These are phyloP conservation scores for Dicycla oo DNA, from an alignment of 2,888 invertebrate genomes.

Conservation along the genomic window DNA sequence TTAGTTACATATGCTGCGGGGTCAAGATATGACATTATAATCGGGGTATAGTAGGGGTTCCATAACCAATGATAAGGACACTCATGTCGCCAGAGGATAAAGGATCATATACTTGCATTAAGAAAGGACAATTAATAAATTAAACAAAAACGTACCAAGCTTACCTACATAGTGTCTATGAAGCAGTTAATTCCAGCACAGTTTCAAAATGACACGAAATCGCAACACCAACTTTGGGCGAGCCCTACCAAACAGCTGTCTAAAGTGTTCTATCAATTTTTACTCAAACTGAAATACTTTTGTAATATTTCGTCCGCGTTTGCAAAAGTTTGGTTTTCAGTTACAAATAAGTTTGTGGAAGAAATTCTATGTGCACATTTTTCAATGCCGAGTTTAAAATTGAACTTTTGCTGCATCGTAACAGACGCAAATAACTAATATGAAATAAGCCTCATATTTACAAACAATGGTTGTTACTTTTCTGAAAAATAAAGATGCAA, in stretches of 20 bases:
- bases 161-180: not conserved
- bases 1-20: slow-evolving; percentile 46
- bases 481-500: not conserved
- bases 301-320: slow-evolving; percentile 53
- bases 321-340: slow-evolving; percentile 37
- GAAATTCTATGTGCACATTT: slow-evolving; percentile 27
- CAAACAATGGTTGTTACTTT: not conserved
- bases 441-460: slow-evolving; percentile 3
- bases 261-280: slow-evolving; percentile 40
- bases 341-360: slow-evolving; percentile 41
- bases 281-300: slow-evolving; percentile 54
- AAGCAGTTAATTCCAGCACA: not conserved
- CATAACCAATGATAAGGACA: not conserved
- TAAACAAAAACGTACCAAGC: not conserved
- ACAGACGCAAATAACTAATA: not conserved
- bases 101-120: not conserved
- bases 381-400: slow-evolving; percentile 37
- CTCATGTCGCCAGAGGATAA: not conserved
- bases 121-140: not conserved
- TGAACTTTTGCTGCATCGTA: slow-evolving; percentile 14
- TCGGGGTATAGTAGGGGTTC: not conserved
- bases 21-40: slow-evolving; percentile 33
- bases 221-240: slow-evolving; percentile 3
- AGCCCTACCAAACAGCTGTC: slow-evolving; percentile 35
- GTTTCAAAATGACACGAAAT: not conserved